Conservation (phyloP, 2,113 vertebrate species). For the Melanerpes formicivorus region DNA sequence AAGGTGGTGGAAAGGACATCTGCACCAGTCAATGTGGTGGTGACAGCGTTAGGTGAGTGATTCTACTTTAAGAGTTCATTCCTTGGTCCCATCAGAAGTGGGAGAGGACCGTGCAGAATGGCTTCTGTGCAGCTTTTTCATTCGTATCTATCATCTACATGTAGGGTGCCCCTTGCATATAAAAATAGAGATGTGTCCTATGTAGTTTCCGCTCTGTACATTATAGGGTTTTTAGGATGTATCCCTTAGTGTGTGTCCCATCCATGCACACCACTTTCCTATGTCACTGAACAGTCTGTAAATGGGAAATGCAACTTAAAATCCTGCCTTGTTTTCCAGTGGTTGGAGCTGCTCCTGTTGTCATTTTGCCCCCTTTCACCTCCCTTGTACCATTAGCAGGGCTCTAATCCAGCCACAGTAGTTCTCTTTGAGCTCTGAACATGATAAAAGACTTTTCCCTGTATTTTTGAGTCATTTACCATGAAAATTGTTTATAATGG, state of each 20-base stretch:
- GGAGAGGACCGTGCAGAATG: not conserved
- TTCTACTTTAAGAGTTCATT: not conserved
- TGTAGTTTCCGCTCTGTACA: not conserved
- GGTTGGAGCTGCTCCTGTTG: not conserved
- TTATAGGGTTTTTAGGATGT: not conserved
- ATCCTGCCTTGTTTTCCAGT: not conserved
- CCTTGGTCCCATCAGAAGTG: not conserved
- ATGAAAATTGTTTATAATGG: not conserved
- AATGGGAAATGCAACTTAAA: not conserved
- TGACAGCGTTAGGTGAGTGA: constrained; percentile 74
- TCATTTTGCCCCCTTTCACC: not conserved
- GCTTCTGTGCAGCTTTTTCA: not conserved
- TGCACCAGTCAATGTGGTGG: constrained; percentile 63
- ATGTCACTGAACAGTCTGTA: not conserved
- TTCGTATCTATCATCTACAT: not conserved
- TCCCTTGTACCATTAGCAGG: not conserved
- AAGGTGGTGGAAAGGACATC: constrained; percentile 78
- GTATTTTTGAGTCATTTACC: not conserved
- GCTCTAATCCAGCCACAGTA: not conserved
- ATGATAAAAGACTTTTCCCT: not conserved
- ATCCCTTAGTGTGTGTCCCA: not conserved
- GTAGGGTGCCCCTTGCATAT: not conserved
- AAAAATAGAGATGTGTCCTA: not conserved
- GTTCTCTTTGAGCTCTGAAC: not conserved
- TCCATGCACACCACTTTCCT: not conserved